phyloP scores from a whole-genome alignment of 1,140 invertebrate species.

The Bombus vancouverensis region DNA sequence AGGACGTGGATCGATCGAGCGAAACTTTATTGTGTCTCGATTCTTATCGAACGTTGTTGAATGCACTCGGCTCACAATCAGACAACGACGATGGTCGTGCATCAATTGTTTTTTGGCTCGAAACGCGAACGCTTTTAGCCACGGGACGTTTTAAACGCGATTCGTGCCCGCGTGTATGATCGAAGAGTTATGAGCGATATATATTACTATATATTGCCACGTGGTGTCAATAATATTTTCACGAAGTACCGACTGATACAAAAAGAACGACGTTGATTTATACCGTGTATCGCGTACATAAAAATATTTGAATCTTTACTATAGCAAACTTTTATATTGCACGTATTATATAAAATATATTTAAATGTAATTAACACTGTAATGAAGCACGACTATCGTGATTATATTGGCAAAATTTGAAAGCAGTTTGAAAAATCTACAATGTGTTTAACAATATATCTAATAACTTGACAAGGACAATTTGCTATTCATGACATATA shows the following conservation, averaged over 20 bases:
- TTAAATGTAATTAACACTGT: too few relatives aligned
- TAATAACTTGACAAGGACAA: too few relatives aligned
- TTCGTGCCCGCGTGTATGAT: background rate
- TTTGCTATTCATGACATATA: too few relatives aligned
- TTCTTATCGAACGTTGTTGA: background rate
- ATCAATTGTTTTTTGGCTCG: slow-evolving; percentile 4
- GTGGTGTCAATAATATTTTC: background rate
- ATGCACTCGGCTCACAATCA: too few relatives aligned
- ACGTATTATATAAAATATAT: too few relatives aligned
- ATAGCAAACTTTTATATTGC: too few relatives aligned
- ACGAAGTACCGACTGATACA: background rate
- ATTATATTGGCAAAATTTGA: too few relatives aligned
- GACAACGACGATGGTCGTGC: background rate
- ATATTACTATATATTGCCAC: background rate
- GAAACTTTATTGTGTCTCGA: slow-evolving; percentile 3
- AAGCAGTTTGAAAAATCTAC: too few relatives aligned
- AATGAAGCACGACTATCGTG: too few relatives aligned
- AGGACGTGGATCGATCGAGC: slow-evolving; percentile 14
- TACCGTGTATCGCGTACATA: too few relatives aligned
- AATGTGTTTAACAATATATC: too few relatives aligned
- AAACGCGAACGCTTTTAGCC: background rate
- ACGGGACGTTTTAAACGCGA: background rate
- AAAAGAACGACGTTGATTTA: background rate
- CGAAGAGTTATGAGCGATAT: background rate
- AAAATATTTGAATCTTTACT: too few relatives aligned